A percentile compares a stretch with the other conserved stretches of the same genome.
These are phyloP conservation scores for Thalassaphorura encarpata DNA, from an alignment of 1,140 invertebrate genomes.

Conservation along the genomic window DNA sequence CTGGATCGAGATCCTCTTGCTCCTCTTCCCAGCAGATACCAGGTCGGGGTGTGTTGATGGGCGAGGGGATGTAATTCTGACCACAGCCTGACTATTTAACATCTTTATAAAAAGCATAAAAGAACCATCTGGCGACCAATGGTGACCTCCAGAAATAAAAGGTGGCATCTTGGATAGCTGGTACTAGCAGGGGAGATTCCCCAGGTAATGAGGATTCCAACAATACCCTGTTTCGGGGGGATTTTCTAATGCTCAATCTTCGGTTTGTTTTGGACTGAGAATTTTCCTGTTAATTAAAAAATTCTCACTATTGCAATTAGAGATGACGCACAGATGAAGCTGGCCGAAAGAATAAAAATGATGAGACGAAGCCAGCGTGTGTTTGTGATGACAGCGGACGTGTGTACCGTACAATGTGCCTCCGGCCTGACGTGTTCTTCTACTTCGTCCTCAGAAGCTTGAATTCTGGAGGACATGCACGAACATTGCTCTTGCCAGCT, in stretches of 20 bases:
- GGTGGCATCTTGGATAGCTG: background rate
- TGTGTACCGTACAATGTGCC: conserved; percentile 38
- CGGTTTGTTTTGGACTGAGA: background rate
- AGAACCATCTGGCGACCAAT: too few relatives aligned
- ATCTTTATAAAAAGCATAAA: too few relatives aligned
- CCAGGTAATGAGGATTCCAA: background rate
- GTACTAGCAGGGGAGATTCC: background rate
- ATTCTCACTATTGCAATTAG: conserved; percentile 57
- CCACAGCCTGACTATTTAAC: too few relatives aligned
- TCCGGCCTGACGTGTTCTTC: conserved; percentile 32
- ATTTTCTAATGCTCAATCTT: too few relatives aligned
- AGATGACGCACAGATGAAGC: conserved; percentile 53
- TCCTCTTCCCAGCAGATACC: too few relatives aligned
- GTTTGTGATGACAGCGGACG: conserved; percentile 47
- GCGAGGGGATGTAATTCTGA: too few relatives aligned
- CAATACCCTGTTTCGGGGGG: too few relatives aligned
- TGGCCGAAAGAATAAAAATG: conserved; percentile 51
- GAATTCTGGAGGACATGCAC: background rate
- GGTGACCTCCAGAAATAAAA: too few relatives aligned
- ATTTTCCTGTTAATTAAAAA: background rate
- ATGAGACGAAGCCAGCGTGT: conserved; percentile 54
- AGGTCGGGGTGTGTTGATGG: too few relatives aligned
- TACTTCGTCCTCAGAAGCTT: conserved; percentile 11
- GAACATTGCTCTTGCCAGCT: conserved; percentile 46
- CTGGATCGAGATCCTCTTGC: too few relatives aligned